These are phyloP conservation scores for Rotaria sp. DNA, from an alignment of 2,888 invertebrate genomes.

Conservation along the genomic window DNA sequence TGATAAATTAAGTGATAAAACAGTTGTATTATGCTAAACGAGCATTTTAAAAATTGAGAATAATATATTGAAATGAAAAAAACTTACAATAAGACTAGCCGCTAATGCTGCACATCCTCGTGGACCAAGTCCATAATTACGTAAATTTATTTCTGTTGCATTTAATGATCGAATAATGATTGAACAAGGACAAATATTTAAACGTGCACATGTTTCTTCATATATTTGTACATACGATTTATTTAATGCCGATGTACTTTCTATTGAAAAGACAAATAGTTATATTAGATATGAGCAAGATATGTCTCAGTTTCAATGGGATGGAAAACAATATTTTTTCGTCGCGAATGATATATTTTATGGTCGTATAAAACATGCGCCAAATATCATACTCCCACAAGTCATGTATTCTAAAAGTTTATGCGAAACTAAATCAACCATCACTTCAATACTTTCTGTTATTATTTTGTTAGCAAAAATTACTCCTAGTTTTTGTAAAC, in stretches of 20 bases:
- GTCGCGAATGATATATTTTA: no score
- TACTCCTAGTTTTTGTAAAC: no score
- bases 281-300: no score
- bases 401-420: no score
- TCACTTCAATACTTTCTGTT: no score
- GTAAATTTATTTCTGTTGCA: conserved; percentile 11
- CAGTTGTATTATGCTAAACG: background rate
- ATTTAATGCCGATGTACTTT: background rate
- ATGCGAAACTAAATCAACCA: no score
- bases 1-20: background rate
- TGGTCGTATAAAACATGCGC: no score
- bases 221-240: conserved; percentile 6
- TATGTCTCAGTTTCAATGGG: no score
- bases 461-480: no score
- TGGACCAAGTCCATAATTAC: conserved; percentile 36
- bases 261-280: background rate
- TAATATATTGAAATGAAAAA: background rate
- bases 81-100: conserved; percentile 17
- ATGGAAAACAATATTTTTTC: no score
- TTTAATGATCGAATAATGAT: conserved; percentile 30
- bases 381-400: no score
- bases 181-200: conserved; percentile 36
- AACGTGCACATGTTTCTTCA: conserved; percentile 23
- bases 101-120: conserved; percentile 31
- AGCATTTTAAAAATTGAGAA: no score